A percentile compares a stretch with the other conserved stretches of the same genome.
phyloP scores from a whole-genome alignment of 2,113 vertebrate species.

The Callaeas wilsoni region DNA sequence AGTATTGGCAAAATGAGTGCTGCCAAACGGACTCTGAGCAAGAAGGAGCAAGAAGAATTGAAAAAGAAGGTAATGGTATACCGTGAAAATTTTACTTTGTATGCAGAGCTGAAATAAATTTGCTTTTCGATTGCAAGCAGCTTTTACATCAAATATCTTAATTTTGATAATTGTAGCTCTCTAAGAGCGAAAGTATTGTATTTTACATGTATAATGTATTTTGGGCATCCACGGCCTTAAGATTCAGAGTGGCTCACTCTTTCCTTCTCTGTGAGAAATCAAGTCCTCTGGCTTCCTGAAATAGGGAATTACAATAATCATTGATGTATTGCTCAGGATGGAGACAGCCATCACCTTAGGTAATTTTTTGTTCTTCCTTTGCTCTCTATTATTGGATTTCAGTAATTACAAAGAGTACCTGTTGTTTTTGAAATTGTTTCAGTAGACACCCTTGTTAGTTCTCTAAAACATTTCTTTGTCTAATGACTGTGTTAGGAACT shows the following conservation, averaged over 20 bases:
- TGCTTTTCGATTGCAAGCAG: neutral
- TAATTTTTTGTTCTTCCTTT: neutral
- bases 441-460: neutral
- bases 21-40: slow-evolving; percentile 93
- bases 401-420: neutral
- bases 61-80: slow-evolving; percentile 89
- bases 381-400: neutral
- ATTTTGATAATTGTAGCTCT: neutral
- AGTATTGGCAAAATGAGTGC: slow-evolving; percentile 97
- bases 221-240: neutral
- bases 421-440: neutral
- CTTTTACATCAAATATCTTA: neutral
- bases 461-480: neutral
- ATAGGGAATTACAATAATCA: neutral
- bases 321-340: neutral
- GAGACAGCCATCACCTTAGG: neutral
- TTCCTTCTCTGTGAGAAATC: neutral
- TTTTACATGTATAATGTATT: neutral
- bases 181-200: accelerated
- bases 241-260: neutral
- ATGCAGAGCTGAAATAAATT: neutral
- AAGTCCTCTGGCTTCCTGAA: neutral
- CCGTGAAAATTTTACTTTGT: neutral
- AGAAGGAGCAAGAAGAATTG: slow-evolving; percentile 95
- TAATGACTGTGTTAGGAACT: neutral